Percentiles rank a stretch among this genome's conserved stretches.
Conservation (phyloP, 2,113 vertebrate genomes). For the Microtus richardsoni region DNA sequence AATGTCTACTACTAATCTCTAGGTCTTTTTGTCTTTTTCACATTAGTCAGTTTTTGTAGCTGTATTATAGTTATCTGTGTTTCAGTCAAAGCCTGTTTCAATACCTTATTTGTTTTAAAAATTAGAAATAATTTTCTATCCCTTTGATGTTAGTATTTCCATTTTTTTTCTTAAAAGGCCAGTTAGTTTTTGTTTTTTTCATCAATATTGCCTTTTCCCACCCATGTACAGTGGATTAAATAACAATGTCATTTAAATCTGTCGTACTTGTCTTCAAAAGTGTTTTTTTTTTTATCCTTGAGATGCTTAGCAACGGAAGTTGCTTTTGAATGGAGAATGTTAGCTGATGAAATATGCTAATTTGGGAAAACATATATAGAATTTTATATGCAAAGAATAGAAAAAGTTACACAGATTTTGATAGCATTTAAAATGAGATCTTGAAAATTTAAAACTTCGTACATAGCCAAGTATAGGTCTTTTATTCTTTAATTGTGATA, state of each 20-base stretch:
- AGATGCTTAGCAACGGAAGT: conserved; percentile 28
- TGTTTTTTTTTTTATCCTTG: conserved; percentile 4
- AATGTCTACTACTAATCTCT: background rate
- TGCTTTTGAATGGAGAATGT: conserved; percentile 20
- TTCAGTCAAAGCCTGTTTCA: background rate
- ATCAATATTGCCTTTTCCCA: background rate
- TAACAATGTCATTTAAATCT: background rate
- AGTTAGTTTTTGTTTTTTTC: background rate
- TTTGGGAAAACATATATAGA: conserved; percentile 2
- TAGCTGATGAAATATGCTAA: background rate
- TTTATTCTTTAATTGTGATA: conserved; percentile 45
- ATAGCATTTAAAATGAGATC: conserved; percentile 45
- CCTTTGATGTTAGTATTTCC: background rate
- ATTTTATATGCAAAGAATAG: background rate
- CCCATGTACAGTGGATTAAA: background rate
- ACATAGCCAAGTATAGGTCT: background rate
- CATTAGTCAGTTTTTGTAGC: background rate
- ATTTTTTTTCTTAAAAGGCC: background rate
- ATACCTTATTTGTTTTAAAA: background rate
- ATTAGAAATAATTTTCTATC: background rate
- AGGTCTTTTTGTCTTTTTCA: background rate
- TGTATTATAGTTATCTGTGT: background rate
- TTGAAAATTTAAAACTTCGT: background rate
- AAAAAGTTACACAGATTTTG: background rate
- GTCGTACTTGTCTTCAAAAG: background rate